Percentiles rank a stretch among this genome's conserved stretches.
These are phyloP conservation scores for Copsychus sechellarum DNA, from an alignment of 2,113 vertebrate genomes.

Conservation along the genomic window DNA sequence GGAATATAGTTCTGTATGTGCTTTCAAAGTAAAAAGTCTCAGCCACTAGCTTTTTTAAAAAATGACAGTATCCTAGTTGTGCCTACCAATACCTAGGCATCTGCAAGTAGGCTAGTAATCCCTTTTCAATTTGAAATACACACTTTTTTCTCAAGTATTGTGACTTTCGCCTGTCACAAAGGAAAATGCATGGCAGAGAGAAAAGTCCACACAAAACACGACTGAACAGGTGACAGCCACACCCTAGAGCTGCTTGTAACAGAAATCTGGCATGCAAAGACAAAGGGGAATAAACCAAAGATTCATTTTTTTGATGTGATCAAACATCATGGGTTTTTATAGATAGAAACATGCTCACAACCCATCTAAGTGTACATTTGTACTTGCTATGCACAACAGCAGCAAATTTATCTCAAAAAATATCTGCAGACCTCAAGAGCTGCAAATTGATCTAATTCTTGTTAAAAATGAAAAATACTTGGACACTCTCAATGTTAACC, in stretches of 20 bases:
- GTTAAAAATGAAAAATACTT: neutral
- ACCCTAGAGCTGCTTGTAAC: neutral
- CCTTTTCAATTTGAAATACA: neutral
- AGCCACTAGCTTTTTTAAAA: neutral
- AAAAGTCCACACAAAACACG: accelerated
- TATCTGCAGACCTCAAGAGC: neutral
- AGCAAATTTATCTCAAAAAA: neutral
- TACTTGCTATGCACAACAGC: neutral
- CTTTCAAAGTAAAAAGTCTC: neutral
- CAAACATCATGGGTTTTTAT: neutral
- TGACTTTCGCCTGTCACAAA: neutral
- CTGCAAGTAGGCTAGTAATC: neutral
- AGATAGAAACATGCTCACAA: neutral
- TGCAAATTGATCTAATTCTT: neutral
- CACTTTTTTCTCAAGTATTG: neutral
- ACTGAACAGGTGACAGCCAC: neutral
- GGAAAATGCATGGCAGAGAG: neutral
- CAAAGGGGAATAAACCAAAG: neutral
- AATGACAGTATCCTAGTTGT: neutral
- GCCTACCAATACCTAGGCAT: neutral
- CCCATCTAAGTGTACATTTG: neutral
- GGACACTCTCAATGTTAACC: neutral
- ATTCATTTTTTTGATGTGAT: neutral
- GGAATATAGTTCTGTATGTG: neutral
- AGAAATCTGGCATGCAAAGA: neutral